A percentile compares a stretch with the other conserved stretches of the same genome.
These are phyloP conservation scores for Anaspis maculata DNA, from an alignment of 2,888 invertebrate species.

Conservation along the genomic window DNA sequence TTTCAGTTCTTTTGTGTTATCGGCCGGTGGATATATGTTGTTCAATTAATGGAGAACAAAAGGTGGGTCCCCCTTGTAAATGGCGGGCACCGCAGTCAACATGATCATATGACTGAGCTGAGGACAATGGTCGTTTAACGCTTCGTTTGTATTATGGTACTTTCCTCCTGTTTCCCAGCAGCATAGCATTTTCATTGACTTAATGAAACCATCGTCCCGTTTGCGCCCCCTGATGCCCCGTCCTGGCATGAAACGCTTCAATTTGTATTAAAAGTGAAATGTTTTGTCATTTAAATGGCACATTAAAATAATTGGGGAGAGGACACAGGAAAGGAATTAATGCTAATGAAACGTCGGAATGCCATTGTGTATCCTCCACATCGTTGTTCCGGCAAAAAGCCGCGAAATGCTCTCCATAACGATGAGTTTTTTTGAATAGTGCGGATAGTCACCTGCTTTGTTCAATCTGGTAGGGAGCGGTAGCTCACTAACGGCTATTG, in stretches of 20 bases:
- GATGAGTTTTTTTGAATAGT: no score
- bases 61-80: slow-evolving; percentile 17
- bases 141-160: slow-evolving; percentile 20
- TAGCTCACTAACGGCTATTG: no score
- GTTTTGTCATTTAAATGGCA: slow-evolving; percentile 10
- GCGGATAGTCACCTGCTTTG: no score
- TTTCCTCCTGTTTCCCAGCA: slow-evolving; percentile 18
- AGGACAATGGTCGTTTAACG: slow-evolving; percentile 22
- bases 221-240: slow-evolving; percentile 2
- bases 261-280: slow-evolving; percentile 10
- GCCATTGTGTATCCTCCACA: no score
- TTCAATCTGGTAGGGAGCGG: no score
- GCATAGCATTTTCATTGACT: slow-evolving; percentile 17
- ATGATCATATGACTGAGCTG: slow-evolving; percentile 19
- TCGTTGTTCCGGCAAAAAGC: no score
- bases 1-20: slow-evolving; percentile 12
- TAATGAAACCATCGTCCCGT: slow-evolving; percentile 16
- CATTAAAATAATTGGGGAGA: slow-evolving; percentile 10
- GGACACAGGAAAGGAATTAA: slow-evolving; percentile 3
- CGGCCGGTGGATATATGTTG: slow-evolving; percentile 16
- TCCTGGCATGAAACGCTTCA: slow-evolving; percentile 6
- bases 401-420: no score
- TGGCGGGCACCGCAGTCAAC: slow-evolving; percentile 16
- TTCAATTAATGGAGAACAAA: slow-evolving; percentile 23
- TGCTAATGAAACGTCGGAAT: slow-evolving; percentile 2